Evolutionary conservation across 2,888 invertebrate species (phyloP), one percentile per base, ranked within the genome.

Genomic region (Heliconius sara): DNA sequence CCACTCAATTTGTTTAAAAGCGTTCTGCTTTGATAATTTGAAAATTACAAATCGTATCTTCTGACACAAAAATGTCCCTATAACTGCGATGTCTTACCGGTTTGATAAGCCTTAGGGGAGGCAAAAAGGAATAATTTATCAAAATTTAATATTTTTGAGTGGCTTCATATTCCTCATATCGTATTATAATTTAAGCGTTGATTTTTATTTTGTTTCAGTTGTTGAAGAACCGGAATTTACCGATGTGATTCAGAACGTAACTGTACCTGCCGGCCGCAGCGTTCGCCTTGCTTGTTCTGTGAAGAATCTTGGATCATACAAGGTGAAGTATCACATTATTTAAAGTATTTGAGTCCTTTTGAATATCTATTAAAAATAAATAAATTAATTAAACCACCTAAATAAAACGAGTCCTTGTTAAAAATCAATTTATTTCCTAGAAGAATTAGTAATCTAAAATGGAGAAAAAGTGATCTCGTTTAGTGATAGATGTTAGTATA

Each of bases 281-380:
- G 98, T 98, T 87, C 98, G 97, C 89, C 96, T 98, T 87, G 97
- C 98, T 78, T 98, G 98, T 93, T 97, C 98, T 63, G 98, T 98
- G 86, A 98, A 98, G 93, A 98, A 98, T 93, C 96, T 98, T 82
- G 98, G 98, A 86, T 97, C 97, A 68, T 98, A 98, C 91, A 98
- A 98, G 97, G 98, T 98, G 95, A 95, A 47, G 22, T 77, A 43
- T 25, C 30, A 5, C 6, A 65, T 22, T 30, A 16, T 19, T 13
- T 9, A 3, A n/a, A 10, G n/a, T 79, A 47, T 19, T 16, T n/a
- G 7, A n/a, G 19, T 7, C 1, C 34, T n/a, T 65, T 19, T 19
- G 39, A 34, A 27, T 65, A 73, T 30, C 30, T 52, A 52, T 47
- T 71, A 27, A 52, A 57, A 30, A 30, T 6, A 6, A 30, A 12